Evolutionary conservation across 2,888 invertebrate genomes (phyloP), one percentile per base, ranked within the genome.

Genomic region (Drosophila quinaria): DNA sequence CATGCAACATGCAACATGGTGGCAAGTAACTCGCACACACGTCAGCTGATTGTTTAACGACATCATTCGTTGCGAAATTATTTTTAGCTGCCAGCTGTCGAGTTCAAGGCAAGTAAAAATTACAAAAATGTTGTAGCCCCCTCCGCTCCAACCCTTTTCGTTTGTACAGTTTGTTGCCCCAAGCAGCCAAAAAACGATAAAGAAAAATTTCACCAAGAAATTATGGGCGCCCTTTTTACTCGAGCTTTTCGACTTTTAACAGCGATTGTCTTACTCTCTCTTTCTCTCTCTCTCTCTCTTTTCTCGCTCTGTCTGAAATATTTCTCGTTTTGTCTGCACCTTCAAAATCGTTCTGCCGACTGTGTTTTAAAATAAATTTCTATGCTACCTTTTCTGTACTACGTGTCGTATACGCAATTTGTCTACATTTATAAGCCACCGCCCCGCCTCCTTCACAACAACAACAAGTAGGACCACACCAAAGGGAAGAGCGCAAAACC

Each of bases 341-440:
- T 51, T 63, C 3, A 35, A 72, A 56, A 73, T 73, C 60, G 68
- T 59, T 61, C 22, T 35, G 50, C 52, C 37, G 47, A 44, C 49
- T 70, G 35, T 44, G 59, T 44, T 75, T 78, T 78, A 70, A 64
- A 80, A 81, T 70, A 72, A 71, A 80, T 81, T 81, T 74, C 65
- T 72, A 64, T 78, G 70, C 67, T 78, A 68, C 66, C 71, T 69
- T 81, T 81, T 35, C 61, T 62, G 71, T 70, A 62, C 66, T 60
- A 81, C 82, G 80, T 80, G 79, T 63, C 78, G 62, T 74, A 81
- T 70, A 62, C 80, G 75, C 81, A 80, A 80, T 80, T 80, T 80
- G 81, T 80, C 82, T 74, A 70, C 74, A 78, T 70, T 81, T 71
- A 67, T 64, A 25, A 25, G 6, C 29, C 52, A 3, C 22, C 52